Percentiles rank a stretch among this genome's conserved stretches.
Conservation (phyloP, 2,797 vertebrate species). For the Staurois parvus region DNA sequence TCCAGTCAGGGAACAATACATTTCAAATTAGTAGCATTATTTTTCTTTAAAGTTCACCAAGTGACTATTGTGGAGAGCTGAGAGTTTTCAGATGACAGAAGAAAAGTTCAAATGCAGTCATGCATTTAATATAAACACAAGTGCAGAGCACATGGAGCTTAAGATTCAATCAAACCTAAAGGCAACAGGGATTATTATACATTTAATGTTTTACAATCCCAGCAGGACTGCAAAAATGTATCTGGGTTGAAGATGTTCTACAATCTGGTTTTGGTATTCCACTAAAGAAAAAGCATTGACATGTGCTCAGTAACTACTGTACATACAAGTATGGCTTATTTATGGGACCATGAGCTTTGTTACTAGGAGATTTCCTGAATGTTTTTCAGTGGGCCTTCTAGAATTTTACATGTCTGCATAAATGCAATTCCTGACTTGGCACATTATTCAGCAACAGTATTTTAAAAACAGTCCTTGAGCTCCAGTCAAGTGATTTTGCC, state of each 20-base stretch:
- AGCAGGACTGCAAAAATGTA: slow-evolving; percentile 11
- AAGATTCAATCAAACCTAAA: slow-evolving; percentile 17
- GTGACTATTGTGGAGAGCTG: slow-evolving; percentile 2
- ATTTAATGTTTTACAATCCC: slow-evolving; percentile 23
- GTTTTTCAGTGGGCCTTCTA: no score
- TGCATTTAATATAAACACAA: slow-evolving; percentile 37
- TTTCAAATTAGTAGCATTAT: slow-evolving; percentile 25
- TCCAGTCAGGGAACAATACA: slow-evolving; percentile 14
- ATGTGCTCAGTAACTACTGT: not conserved
- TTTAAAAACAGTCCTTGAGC: no score
- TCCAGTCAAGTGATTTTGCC: no score
- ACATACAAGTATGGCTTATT: not conserved
- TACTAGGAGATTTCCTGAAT: no score
- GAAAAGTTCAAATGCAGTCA: slow-evolving; percentile 4
- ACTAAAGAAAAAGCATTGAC: not conserved
- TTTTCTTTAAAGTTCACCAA: not conserved
- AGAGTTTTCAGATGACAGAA: slow-evolving; percentile 9
- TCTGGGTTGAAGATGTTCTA: slow-evolving; percentile 11
- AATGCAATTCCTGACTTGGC: no score
- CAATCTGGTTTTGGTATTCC: slow-evolving; percentile 31
- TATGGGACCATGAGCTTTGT: no score
- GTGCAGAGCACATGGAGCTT: slow-evolving; percentile 36
- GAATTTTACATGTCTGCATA: no score
- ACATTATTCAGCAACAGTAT: no score
- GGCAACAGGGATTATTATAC: slow-evolving; percentile 17